A percentile compares a stretch with the other conserved stretches of the same genome.
phyloP scores from a whole-genome alignment of 2,113 vertebrate species.

The Boulengeromyrus knoepffleri region DNA sequence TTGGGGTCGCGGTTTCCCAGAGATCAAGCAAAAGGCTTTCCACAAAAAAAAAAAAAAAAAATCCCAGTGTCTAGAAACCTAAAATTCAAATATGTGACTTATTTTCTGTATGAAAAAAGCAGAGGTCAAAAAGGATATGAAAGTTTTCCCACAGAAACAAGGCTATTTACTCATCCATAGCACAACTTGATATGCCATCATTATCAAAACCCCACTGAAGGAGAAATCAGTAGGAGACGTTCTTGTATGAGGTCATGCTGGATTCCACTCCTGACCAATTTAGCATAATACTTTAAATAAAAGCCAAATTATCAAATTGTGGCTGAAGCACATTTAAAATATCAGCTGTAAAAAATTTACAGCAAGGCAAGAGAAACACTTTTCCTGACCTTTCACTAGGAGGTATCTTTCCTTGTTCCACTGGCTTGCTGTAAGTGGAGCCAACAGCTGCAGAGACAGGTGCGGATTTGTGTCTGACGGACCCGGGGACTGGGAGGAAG shows the following conservation, averaged over 20 bases:
- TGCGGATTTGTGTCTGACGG: constrained; percentile 38
- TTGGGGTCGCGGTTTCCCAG: not conserved
- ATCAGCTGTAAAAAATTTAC: not conserved
- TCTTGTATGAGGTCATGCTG: not conserved
- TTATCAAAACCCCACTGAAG: not conserved
- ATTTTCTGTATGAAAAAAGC: not conserved
- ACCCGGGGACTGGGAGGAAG: constrained; percentile 57
- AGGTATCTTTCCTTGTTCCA: not conserved
- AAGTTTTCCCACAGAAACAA: not conserved
- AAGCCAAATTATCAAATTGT: not conserved
- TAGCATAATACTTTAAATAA: not conserved
- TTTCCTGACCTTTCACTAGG: constrained; percentile 7
- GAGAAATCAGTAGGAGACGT: not conserved
- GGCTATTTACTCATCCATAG: not conserved
- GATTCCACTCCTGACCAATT: not conserved
- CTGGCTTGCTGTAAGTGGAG: constrained; percentile 26
- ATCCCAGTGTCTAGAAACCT: not conserved
- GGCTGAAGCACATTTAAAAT: not conserved
- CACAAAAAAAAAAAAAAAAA: not conserved
- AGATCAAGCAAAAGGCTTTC: not conserved
- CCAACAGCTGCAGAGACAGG: constrained; percentile 26
- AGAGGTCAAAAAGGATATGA: not conserved
- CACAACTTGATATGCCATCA: not conserved
- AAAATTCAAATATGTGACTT: not conserved
- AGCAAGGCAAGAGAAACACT: not conserved